Evolutionary conservation across 1,140 invertebrate genomes (phyloP), one percentile per base, ranked within the genome.

Genomic region (Arion vulgaris): DNA sequence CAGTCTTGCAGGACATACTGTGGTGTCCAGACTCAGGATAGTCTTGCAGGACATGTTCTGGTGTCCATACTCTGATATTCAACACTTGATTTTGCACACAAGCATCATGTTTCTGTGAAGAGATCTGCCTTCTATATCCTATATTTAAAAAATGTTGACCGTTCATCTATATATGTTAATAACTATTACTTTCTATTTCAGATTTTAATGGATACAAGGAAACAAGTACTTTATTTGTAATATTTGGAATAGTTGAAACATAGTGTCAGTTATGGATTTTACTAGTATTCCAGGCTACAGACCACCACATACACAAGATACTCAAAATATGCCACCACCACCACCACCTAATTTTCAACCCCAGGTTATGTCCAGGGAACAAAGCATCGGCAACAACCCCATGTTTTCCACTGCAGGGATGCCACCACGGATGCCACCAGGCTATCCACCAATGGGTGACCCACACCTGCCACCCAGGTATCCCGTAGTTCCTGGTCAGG

Each of bases 261-360:
- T 1, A 77, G 9, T 23, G 28, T 34, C 49, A 41, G 51, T 4
- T 7, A 81, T 81, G 79, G 79, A 81, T 72, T 81, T 72, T 53
- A n/a, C 79, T 41, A 62, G 78, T 28, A 69, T 80, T 36, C 41
- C 78, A 34, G 49, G 69, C 11, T 81, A 51, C 53, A 36, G 79
- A 26, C 79, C 66, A 5, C 68, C 79, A 72, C 68, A 51, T 34
- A 23, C 66, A 68, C 77, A 80, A 28, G 79, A 81, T 53, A 15
- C 79, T 36, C 79, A 81, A 34, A 73, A 32, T 26, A 81, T 81
- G 79, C 79, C 79, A 23, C 77, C 77, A 2, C 77, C 77, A n/a
- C 57, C 77, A 13, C 78, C 57, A 39, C 79, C 79, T 15, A 81
- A 73, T 36, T 81, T 81, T 36, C 41, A 38, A 36, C 34, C 66